Percentiles rank a stretch among this genome's conserved stretches.
phyloP scores from a whole-genome alignment of 2,888 invertebrate genomes.

The Dolichomitus sp. region DNA sequence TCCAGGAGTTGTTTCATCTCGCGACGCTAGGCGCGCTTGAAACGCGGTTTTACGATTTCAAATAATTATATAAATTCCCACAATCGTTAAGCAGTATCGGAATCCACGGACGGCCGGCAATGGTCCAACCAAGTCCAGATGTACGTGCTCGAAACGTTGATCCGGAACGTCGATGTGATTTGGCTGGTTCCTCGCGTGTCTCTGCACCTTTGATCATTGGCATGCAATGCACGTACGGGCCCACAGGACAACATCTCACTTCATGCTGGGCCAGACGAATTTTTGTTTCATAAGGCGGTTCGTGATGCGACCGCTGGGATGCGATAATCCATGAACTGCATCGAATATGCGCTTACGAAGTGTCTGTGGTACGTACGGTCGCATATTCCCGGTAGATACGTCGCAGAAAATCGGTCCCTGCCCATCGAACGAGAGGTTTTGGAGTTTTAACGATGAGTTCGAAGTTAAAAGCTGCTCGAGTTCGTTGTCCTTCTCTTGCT shows the following conservation, averaged over 20 bases:
- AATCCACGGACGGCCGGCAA: constrained; percentile 46
- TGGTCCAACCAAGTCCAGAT: constrained; percentile 65
- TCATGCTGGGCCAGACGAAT: too few relatives aligned
- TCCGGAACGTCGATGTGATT: too few relatives aligned
- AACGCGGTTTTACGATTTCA: too few relatives aligned
- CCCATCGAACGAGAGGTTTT: constrained; percentile 8
- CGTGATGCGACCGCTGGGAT: constrained; percentile 65
- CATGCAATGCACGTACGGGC: too few relatives aligned
- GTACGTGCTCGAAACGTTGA: constrained; percentile 69
- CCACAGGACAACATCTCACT: too few relatives aligned
- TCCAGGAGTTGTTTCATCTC: too few relatives aligned
- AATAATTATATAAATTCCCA: too few relatives aligned
- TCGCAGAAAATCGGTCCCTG: constrained; percentile 55
- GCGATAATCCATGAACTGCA: constrained; percentile 62
- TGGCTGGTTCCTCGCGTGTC: too few relatives aligned
- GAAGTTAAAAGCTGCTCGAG: constrained; percentile 32
- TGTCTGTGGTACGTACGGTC: constrained; percentile 67
- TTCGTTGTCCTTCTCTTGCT: constrained; percentile 53
- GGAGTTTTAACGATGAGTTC: constrained; percentile 37
- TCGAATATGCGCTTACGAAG: constrained; percentile 62
- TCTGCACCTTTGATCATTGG: too few relatives aligned
- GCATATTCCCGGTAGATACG: constrained; percentile 47
- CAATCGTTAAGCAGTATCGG: too few relatives aligned
- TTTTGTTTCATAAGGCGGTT: too few relatives aligned
- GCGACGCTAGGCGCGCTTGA: too few relatives aligned